Evolutionary conservation across 2,797 vertebrate species (phyloP).

Genomic region (Tapera naevia): DNA sequence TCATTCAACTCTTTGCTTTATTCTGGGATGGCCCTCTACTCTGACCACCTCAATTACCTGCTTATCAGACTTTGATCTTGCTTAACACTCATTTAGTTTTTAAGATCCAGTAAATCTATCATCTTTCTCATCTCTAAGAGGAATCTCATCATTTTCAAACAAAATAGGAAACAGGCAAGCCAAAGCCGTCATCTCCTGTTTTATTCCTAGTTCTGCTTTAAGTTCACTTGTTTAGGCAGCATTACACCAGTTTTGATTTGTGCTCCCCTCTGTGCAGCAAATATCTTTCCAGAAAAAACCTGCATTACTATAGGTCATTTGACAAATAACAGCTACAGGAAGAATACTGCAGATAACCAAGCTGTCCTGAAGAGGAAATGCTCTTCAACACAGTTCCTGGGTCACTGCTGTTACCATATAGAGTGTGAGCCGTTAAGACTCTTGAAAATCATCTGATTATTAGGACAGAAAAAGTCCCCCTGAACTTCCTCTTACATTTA

Average conservation of each 20-base stretch:
- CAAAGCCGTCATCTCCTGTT: neutral
- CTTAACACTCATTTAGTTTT: neutral
- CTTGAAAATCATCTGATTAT: neutral
- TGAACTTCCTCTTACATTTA: neutral
- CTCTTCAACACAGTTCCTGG: neutral
- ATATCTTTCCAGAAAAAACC: neutral
- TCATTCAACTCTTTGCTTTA: neutral
- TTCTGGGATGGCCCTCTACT: neutral
- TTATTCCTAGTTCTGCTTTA: neutral
- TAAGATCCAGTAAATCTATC: neutral
- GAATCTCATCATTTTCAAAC: neutral
- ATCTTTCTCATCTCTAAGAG: neutral
- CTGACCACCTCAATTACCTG: neutral
- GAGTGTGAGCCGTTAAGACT: neutral
- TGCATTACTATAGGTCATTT: neutral
- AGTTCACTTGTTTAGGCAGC: neutral
- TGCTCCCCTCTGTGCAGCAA: neutral
- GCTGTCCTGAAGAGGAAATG: neutral
- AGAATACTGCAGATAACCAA: neutral
- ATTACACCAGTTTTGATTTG: neutral
- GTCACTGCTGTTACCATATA: neutral
- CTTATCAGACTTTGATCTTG: neutral
- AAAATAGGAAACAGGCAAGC: neutral
- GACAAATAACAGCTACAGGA: neutral
- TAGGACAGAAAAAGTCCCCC: neutral